phyloP scores from a whole-genome alignment of 2,113 vertebrate genomes.

The Gymnobelideus leadbeateri region DNA sequence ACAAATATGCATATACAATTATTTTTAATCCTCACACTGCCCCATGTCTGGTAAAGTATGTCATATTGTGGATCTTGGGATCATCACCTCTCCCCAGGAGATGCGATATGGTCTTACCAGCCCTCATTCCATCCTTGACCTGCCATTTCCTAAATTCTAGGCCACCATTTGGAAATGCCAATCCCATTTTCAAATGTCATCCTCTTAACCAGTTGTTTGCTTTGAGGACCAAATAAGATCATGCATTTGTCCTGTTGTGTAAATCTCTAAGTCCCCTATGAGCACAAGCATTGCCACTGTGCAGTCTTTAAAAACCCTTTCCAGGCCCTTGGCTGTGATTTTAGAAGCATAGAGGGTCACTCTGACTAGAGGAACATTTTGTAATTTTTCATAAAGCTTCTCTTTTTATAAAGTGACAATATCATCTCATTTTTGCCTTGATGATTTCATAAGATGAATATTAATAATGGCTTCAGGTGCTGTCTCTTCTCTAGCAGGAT shows the following conservation, averaged over 20 bases:
- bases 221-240: not conserved
- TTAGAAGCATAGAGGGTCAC: constrained; percentile 28
- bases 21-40: not conserved
- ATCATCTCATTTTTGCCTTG: constrained; percentile 62
- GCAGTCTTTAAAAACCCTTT: not conserved
- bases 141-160: not conserved
- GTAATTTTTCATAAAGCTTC: constrained; percentile 51
- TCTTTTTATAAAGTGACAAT: constrained; percentile 65
- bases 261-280: not conserved
- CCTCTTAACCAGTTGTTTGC: not conserved
- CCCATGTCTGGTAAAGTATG: not conserved
- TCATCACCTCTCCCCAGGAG: not conserved
- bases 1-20: not conserved
- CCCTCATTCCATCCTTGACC: not conserved
- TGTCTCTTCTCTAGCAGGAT: constrained; percentile 50
- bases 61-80: not conserved
- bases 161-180: not conserved
- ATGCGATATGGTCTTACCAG: not conserved
- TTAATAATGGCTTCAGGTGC: constrained; percentile 62
- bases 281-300: not conserved
- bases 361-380: constrained; percentile 40
- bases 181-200: not conserved
- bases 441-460: constrained; percentile 69
- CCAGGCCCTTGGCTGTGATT: not conserved
- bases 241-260: not conserved